Percentiles rank a stretch among this genome's conserved stretches.
Conservation (phyloP, 2,888 invertebrate species). For the Dasypolia templi region DNA sequence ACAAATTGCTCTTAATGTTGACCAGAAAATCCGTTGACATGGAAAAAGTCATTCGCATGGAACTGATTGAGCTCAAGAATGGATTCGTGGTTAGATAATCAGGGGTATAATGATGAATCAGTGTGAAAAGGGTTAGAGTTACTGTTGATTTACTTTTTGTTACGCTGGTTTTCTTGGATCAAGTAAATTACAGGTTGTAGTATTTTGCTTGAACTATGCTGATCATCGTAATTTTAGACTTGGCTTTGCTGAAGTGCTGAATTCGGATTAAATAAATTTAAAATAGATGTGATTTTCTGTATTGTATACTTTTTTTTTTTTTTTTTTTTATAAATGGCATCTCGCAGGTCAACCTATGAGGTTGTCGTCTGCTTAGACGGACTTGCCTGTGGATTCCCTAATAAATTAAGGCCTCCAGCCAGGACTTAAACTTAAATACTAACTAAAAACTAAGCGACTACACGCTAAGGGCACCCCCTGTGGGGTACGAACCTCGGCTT, state of each 20-base stretch:
- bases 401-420: too few relatives aligned
- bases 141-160: conserved; percentile 20
- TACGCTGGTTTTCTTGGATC: neutral
- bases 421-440: too few relatives aligned
- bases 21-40: conserved; percentile 79
- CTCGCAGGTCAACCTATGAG: too few relatives aligned
- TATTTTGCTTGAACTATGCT: neutral
- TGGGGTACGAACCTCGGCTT: too few relatives aligned
- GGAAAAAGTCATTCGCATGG: conserved; percentile 83
- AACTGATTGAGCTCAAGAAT: conserved; percentile 81
- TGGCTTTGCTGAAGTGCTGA: neutral
- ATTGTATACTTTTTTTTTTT: too few relatives aligned
- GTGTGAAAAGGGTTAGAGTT: conserved; percentile 44
- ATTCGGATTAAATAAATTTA: neutral
- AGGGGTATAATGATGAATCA: conserved; percentile 69
- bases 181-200: neutral
- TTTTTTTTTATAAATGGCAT: too few relatives aligned
- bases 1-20: conserved; percentile 77
- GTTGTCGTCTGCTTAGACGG: too few relatives aligned
- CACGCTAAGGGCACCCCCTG: too few relatives aligned
- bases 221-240: neutral
- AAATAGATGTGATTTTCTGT: neutral
- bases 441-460: too few relatives aligned
- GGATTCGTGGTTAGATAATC: conserved; percentile 80
- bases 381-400: too few relatives aligned